Percentiles rank a stretch among this genome's conserved stretches.
Evolutionary conservation across 2,888 invertebrate genomes (phyloP).

Genomic region (Macrophya alboannulata): DNA sequence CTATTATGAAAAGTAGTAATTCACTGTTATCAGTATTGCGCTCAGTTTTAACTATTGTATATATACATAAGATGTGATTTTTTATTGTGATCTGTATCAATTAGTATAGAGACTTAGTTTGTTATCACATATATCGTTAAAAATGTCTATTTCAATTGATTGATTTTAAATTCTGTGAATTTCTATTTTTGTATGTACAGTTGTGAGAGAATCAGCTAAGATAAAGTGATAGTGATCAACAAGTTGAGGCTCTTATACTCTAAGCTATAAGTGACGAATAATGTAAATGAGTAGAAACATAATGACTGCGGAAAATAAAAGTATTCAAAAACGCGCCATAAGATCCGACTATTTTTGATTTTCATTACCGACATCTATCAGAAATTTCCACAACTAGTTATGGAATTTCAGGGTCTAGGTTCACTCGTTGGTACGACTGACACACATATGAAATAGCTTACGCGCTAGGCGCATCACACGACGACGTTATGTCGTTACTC

Average conservation of each 20-base stretch:
- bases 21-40: background rate
- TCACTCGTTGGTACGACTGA: conserved; percentile 30
- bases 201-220: background rate
- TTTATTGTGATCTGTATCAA: background rate
- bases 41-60: background rate
- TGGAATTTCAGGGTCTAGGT: conserved; percentile 38
- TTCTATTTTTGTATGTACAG: background rate
- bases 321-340: background rate
- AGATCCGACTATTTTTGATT: background rate
- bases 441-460: conserved; percentile 23
- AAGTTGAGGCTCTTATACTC: background rate
- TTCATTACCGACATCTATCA: background rate
- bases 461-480: background rate
- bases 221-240: background rate
- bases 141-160: background rate
- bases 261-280: no score
- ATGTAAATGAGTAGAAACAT: background rate
- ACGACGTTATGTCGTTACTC: conserved; percentile 3
- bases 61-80: background rate
- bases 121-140: background rate
- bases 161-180: background rate
- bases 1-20: background rate
- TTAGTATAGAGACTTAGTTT: background rate
- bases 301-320: background rate
- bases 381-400: conserved; percentile 1